These are phyloP conservation scores for Neodiprion virginianus DNA, from an alignment of 1,140 invertebrate species.

Conservation along the genomic window DNA sequence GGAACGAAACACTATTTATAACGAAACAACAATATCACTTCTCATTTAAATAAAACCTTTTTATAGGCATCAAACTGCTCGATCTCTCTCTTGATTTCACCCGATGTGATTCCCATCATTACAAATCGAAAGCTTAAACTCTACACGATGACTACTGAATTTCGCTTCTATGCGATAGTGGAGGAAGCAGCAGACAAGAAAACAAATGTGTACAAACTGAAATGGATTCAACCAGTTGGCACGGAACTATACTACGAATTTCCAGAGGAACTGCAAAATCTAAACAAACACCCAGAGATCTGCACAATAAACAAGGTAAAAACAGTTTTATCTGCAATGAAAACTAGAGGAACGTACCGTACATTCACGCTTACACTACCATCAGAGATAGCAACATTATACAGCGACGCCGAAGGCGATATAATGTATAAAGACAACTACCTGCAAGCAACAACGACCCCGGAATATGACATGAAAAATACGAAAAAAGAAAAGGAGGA, in stretches of 20 bases:
- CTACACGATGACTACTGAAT: slow-evolving; percentile 25
- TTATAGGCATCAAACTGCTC: slow-evolving; percentile 24
- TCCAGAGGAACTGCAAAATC: neutral
- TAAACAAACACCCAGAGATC: neutral
- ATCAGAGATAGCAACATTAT: neutral
- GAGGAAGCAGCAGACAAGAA: slow-evolving; percentile 19
- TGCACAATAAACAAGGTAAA: neutral
- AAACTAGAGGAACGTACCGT: slow-evolving; percentile 10
- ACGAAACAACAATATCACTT: slow-evolving; percentile 10
- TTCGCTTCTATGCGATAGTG: slow-evolving; percentile 21
- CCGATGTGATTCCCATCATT: slow-evolving; percentile 12
- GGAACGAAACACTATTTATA: slow-evolving; percentile 17
- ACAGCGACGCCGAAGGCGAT: slow-evolving; percentile 20
- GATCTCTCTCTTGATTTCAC: slow-evolving; percentile 4
- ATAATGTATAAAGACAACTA: slow-evolving; percentile 11
- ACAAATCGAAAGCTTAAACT: slow-evolving; percentile 23
- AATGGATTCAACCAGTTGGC: neutral
- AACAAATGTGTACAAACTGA: neutral
- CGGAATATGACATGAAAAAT: neutral
- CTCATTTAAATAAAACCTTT: slow-evolving; percentile 19
- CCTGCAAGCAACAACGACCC: slow-evolving; percentile 18
- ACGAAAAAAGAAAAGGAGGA: slow-evolving; percentile 12
- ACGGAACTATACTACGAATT: slow-evolving; percentile 10
- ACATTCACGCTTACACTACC: neutral
- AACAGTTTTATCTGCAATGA: neutral